Percentiles rank a stretch among this genome's conserved stretches.
Conservation (phyloP, 2,797 vertebrate genomes). For the Protonibea diacanthus region DNA sequence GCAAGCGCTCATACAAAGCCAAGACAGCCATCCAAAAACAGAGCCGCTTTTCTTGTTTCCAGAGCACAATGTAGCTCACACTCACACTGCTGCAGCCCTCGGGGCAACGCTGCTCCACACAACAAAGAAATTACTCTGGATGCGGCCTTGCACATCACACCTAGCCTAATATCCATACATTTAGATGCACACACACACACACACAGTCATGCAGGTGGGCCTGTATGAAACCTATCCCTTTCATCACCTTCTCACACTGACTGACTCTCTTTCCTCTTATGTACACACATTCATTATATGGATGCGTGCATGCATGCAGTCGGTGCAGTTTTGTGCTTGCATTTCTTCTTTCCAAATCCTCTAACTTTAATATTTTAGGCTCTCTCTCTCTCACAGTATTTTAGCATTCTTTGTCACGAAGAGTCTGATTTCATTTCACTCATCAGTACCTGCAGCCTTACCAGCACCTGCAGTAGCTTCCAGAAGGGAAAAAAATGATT, state of each 20-base stretch:
- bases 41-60: conserved; percentile 83
- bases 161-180: conserved; percentile 45
- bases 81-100: conserved; percentile 64
- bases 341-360: neutral
- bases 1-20: conserved; percentile 80
- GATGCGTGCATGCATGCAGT: neutral
- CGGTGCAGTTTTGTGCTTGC: neutral
- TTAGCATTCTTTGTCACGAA: neutral
- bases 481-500: conserved; percentile 11
- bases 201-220: neutral
- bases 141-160: conserved; percentile 54
- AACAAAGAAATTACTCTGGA: conserved; percentile 71
- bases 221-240: neutral
- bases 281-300: neutral
- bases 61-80: conserved; percentile 67
- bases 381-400: no score
- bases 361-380: neutral
- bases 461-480: conserved; percentile 24
- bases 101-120: conserved; percentile 56
- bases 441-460: neutral
- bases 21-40: conserved; percentile 82
- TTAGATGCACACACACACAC: conserved; percentile 12
- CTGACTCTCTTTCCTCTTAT: neutral
- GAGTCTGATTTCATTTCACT: conserved; percentile 4
- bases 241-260: neutral